Conservation (phyloP, 64 coral and sea anemone species). For the Montipora capricornis region DNA sequence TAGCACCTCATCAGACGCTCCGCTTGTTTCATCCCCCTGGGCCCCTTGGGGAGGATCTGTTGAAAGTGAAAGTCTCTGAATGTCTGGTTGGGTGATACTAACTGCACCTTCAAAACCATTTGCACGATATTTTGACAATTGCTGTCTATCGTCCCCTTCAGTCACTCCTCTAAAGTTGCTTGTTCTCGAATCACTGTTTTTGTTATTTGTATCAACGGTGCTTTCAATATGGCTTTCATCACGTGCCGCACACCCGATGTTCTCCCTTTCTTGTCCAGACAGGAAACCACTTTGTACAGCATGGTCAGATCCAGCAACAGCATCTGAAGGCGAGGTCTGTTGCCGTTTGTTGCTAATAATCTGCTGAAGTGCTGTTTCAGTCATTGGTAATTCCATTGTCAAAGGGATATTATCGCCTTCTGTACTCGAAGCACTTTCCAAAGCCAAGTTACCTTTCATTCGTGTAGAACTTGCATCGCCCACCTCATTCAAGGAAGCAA, state of each 20-base stretch:
- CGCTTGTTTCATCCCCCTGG: not conserved
- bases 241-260: not conserved
- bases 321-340: constrained; percentile 1
- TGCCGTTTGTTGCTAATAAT: not conserved
- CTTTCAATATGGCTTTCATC: not conserved
- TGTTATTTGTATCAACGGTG: not conserved
- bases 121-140: not conserved
- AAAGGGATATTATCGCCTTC: constrained; percentile 16
- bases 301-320: not conserved
- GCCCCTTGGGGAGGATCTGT: not conserved
- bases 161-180: not conserved
- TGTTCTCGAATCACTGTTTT: not conserved
- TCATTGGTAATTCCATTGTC: constrained; percentile 43
- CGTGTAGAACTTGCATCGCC: not conserved
- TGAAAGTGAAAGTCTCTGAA: not conserved
- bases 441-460: not conserved
- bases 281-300: not conserved
- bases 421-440: not conserved
- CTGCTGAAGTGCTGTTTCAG: not conserved
- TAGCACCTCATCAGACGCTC: not conserved
- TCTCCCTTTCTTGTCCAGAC: not conserved
- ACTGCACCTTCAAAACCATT: not conserved
- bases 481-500: not conserved
- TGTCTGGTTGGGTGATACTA: not conserved
- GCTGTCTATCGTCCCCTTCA: not conserved